These are phyloP conservation scores for Pluvialis apricaria DNA, from an alignment of 2,113 vertebrate species.

Conservation along the genomic window DNA sequence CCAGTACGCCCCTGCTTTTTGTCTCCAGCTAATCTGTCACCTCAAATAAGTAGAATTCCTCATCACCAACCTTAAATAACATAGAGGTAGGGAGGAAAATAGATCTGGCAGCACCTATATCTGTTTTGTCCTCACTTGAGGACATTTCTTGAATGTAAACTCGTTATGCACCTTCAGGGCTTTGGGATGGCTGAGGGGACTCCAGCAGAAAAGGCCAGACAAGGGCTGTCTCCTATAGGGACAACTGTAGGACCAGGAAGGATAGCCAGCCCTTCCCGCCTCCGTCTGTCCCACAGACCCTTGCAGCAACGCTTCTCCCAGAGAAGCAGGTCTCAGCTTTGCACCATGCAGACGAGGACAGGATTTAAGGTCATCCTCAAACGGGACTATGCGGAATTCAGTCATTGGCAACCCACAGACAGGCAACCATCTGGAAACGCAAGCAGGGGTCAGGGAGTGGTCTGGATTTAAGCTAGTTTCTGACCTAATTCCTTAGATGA, in stretches of 20 bases:
- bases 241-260: background rate
- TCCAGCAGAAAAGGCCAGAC: background rate
- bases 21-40: background rate
- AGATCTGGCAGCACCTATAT: background rate
- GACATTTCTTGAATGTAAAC: background rate
- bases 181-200: background rate
- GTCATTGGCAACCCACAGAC: background rate
- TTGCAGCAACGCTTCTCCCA: background rate
- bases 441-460: background rate
- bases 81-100: background rate
- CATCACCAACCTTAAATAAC: background rate
- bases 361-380: background rate
- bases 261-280: background rate
- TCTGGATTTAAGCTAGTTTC: background rate
- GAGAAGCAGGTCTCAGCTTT: background rate
- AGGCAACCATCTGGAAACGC: background rate
- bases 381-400: rapidly evolving
- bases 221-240: background rate
- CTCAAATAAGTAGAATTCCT: background rate
- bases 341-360: rapidly evolving
- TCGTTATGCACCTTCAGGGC: background rate
- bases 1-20: rapidly evolving
- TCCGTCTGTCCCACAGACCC: rapidly evolving
- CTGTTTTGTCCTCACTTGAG: background rate
- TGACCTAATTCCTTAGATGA: background rate